Evolutionary conservation across 2,888 invertebrate genomes (phyloP).

Genomic region (Trichogramma evanescens): DNA sequence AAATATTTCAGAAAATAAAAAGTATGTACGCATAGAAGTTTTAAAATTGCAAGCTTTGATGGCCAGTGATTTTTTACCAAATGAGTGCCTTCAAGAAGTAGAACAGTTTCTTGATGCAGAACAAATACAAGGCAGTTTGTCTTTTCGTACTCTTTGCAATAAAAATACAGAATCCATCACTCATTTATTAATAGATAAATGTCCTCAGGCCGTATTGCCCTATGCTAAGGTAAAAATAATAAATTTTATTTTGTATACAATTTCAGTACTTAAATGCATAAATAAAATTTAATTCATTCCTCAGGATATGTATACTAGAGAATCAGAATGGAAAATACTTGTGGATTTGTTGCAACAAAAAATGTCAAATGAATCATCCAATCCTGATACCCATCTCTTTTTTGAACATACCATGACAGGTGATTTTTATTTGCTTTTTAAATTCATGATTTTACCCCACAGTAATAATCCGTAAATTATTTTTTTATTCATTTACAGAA

Average conservation of each 20-base stretch:
- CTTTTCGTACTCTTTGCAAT: conserved; percentile 50
- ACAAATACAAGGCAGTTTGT: conserved; percentile 52
- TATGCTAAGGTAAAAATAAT: conserved; percentile 55
- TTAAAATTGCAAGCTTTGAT: conserved; percentile 53
- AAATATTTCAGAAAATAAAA: conserved; percentile 25
- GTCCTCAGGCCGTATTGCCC: conserved; percentile 57
- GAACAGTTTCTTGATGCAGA: conserved; percentile 56
- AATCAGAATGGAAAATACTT: conserved; percentile 43
- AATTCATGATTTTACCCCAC: neutral
- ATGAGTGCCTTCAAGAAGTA: conserved; percentile 55
- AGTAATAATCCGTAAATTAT: neutral
- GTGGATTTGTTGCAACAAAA: conserved; percentile 39
- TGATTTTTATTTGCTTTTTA: conserved; percentile 19
- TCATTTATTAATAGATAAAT: conserved; percentile 53
- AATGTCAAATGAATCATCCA: conserved; percentile 31
- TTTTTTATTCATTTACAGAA: conserved; percentile 33
- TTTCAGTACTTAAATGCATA: neutral
- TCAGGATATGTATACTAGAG: conserved; percentile 42
- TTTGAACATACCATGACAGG: conserved; percentile 41
- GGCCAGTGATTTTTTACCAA: conserved; percentile 52
- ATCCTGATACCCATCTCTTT: conserved; percentile 30
- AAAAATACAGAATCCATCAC: conserved; percentile 51
- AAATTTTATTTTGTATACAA: neutral
- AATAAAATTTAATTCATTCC: neutral
- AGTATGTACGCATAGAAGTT: conserved; percentile 31